Conservation (phyloP, 2,797 vertebrate species). For the Neoniphon sammara region DNA sequence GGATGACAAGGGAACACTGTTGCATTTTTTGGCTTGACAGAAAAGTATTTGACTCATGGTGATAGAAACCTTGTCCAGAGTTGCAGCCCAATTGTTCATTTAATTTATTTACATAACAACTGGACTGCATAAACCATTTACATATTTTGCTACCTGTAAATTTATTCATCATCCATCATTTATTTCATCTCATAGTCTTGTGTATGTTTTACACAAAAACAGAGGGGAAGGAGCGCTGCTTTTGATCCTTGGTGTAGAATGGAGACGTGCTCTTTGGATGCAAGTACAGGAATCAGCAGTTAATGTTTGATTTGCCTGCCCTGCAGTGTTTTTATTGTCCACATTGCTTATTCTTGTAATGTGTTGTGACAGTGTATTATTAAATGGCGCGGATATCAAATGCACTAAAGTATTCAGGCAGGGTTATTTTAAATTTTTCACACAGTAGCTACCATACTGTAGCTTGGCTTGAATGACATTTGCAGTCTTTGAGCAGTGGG, state of each 20-base stretch:
- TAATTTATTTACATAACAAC: background rate
- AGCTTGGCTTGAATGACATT: background rate
- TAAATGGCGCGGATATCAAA: background rate
- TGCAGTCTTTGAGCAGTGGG: background rate
- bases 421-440: too few relatives aligned
- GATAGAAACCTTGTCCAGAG: background rate
- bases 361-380: too few relatives aligned
- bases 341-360: too few relatives aligned
- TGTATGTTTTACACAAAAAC: background rate
- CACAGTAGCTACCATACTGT: too few relatives aligned
- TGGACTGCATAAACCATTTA: background rate
- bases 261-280: too few relatives aligned
- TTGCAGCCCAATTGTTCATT: background rate
- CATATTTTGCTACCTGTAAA: background rate
- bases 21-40: background rate
- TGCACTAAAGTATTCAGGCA: too few relatives aligned
- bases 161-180: background rate
- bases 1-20: background rate
- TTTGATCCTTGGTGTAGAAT: too few relatives aligned
- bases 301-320: background rate
- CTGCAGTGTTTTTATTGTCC: background rate
- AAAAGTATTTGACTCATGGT: background rate
- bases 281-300: background rate
- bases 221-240: too few relatives aligned
- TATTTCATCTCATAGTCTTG: background rate